These are phyloP conservation scores for Strix occidentalis DNA, from an alignment of 2,797 vertebrate genomes.

Conservation along the genomic window DNA sequence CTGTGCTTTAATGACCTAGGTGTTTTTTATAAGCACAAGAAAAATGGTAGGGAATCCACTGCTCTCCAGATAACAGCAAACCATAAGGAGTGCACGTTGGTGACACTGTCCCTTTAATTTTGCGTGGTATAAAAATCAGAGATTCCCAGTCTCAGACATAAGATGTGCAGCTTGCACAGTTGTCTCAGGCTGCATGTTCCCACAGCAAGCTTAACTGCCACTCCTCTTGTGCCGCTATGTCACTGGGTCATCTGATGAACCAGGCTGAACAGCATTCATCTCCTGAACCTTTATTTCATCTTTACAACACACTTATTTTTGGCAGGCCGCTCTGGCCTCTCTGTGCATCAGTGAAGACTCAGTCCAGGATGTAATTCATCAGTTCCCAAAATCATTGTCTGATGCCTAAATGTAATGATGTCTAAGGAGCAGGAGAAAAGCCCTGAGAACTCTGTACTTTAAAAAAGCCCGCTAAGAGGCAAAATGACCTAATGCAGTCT, in stretches of 20 bases:
- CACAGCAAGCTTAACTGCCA: neutral
- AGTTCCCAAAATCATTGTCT: neutral
- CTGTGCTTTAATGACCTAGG: neutral
- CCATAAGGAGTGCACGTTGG: neutral
- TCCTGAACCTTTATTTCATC: neutral
- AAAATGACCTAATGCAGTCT: neutral
- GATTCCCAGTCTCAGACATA: neutral
- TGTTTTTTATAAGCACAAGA: neutral
- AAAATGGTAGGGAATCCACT: neutral
- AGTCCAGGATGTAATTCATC: neutral
- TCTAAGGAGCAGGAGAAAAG: neutral
- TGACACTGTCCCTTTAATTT: neutral
- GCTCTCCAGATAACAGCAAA: neutral
- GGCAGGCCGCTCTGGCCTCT: neutral
- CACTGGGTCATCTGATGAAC: neutral
- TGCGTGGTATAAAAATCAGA: fast-evolving
- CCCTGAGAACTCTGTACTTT: neutral
- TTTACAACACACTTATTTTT: neutral
- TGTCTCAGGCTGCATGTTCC: fast-evolving
- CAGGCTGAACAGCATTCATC: neutral
- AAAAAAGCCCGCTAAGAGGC: neutral
- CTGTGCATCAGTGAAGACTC: neutral
- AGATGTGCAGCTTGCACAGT: neutral
- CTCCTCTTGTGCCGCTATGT: neutral
- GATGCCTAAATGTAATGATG: neutral